Evolutionary conservation across 2,888 invertebrate genomes (phyloP).

Genomic region (Drosophila pseudotalamancana): DNA sequence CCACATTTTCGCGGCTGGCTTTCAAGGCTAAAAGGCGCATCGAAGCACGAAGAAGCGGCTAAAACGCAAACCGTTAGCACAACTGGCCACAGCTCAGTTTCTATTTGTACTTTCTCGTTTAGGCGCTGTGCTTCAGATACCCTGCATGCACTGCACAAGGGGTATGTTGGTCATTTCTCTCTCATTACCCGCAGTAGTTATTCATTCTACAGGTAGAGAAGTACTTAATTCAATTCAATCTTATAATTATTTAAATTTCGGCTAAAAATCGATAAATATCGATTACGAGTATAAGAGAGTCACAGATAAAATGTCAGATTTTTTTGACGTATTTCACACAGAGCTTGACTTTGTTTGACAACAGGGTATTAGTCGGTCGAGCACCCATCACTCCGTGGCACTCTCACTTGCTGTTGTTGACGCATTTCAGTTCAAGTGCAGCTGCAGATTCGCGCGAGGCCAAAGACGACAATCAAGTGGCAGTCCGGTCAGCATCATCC

Average conservation of each 20-base stretch:
- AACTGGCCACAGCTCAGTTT: slow-evolving; percentile 50
- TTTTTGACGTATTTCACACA: too few relatives aligned
- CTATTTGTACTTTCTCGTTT: slow-evolving; percentile 80
- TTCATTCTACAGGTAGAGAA: too few relatives aligned
- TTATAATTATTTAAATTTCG: too few relatives aligned
- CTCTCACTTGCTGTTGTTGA: slow-evolving; percentile 33
- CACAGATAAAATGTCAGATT: too few relatives aligned
- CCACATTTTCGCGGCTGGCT: slow-evolving; percentile 26
- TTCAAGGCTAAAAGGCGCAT: slow-evolving; percentile 55
- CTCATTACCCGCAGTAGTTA: too few relatives aligned
- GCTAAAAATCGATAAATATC: background rate
- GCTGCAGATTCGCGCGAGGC: slow-evolving; percentile 56
- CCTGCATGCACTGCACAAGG: background rate
- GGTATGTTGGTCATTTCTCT: background rate
- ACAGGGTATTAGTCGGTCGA: background rate
- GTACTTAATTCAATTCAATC: background rate
- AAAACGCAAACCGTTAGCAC: slow-evolving; percentile 31
- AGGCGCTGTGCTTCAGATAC: slow-evolving; percentile 13
- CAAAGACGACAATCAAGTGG: slow-evolving; percentile 56
- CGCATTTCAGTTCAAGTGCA: slow-evolving; percentile 79
- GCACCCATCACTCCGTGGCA: background rate
- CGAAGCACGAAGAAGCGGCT: slow-evolving; percentile 33
- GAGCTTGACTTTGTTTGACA: too few relatives aligned
- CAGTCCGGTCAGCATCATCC: slow-evolving; percentile 33
- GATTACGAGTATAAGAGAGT: too few relatives aligned